Base-by-base conservation (phyloP, 2,113 vertebrate genomes). In the Perccottus glenii region DNA sequence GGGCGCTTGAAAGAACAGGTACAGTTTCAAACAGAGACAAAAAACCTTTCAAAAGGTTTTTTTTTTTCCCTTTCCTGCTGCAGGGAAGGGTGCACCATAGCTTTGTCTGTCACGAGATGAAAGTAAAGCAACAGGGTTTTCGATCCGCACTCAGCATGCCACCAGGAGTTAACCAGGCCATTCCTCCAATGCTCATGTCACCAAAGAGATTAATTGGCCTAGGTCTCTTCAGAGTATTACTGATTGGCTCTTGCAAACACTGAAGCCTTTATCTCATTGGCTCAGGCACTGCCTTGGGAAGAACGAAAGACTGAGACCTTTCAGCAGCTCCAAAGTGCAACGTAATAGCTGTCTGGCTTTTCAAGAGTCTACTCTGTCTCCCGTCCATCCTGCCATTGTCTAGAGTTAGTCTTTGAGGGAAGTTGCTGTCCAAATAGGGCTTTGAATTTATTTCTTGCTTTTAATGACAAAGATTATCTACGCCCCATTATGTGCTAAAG, bases 251-350 rank as follows among this genome's bases (percentile, higher is more conserved):
- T 71, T 15, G 46, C 47, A 51, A 73, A 81, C 44, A 77, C 71
- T 66, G 42, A 73, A 58, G 75, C 71, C 73, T 87, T 92, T 89
- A 90, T 90, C 89, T 81, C 84, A 89, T 85, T 88, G 85, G 84
- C 67, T 83, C 85, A 91, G 86, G 64, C 87, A 33, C 57, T 57
- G 71, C 70, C 73, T 43, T 35, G 77, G 73, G 66, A 60, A 51
- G 64, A 73, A 80, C 70, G 77, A 82, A 72, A 77, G 83, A 76
- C 68, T 48, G 47, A 77, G 58, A 67, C 55, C 55, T 85, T 78
- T 82, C 62, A 73, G 60, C 46, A 44, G 66, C 70, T 65, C 49
- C 46, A 60, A 83, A 78, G 76, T 85, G 64, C 73, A 51, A 81
- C 64, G 73, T 67, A 71, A 74, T 81, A 73, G 82, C 57, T 70